Evolutionary conservation across 1,140 invertebrate species (phyloP), one percentile per base, ranked within the genome.

Genomic region (Thaumetopoea pityocampa): DNA sequence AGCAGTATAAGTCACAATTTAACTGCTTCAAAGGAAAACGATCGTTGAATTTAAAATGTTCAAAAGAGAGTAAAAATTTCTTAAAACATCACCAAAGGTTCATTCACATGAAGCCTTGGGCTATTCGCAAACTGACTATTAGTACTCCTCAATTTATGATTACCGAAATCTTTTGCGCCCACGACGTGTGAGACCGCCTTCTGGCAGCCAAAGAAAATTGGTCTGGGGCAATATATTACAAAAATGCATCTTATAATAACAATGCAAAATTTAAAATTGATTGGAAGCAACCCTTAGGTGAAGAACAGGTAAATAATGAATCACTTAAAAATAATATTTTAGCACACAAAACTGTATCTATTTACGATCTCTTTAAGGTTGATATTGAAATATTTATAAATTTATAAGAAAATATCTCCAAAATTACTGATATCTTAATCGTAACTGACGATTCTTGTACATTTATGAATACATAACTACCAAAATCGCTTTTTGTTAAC

Each of bases 181-280:
- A 62, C 60, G 59, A 71, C 51, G 67, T 73, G 66, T 69, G 66
- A 78, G 68, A 67, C 70, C 68, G 74, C 72, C 74, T 63, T 58
- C 40, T 47, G 42, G 49, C 15, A 44, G 10, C 28, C 26, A 37
- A 38, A 50, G 26, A 33, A 51, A 49, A 56, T 46, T 48, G 33
- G 16, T 42, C 36, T 35, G 2, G 17, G 34, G 18, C 12, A 5
- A 8, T 9, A 24, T 7, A n/a, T 1, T 15, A 35, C 7, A 16
- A 50, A 35, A 37, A 30, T 15, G 3, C 29, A 30, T 32, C 35
- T 46, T 50, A 41, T 10, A 0, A 5, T 19, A 22, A 22, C 8
- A 8, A 0, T 22, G 23, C 29, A 54, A 35, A 58, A 46, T 42
- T 23, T 24, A 41, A 37, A 50, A 28, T 65, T n/a, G 7, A 26